phyloP scores from a whole-genome alignment of 2,888 invertebrate genomes.

The Synergus laeviventris region DNA sequence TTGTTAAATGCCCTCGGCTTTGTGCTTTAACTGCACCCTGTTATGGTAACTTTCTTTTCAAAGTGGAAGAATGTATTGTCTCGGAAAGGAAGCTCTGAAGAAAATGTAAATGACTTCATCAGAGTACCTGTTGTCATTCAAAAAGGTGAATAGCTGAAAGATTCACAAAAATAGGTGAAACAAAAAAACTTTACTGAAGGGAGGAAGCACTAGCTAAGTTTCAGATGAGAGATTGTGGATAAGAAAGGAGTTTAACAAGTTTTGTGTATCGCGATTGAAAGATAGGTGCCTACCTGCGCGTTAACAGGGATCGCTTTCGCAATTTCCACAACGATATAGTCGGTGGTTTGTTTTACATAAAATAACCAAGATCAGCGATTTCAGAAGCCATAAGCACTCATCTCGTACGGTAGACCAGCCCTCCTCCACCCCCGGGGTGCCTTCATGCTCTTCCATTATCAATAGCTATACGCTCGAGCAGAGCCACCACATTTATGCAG shows the following conservation, averaged over 20 bases:
- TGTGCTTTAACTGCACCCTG: neutral
- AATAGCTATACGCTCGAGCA: constrained; percentile 52
- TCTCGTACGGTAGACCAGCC: constrained; percentile 43
- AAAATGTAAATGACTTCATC: neutral
- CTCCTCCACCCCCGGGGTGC: constrained; percentile 21
- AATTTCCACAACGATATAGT: constrained; percentile 48
- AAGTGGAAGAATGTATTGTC: neutral
- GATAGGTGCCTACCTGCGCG: constrained; percentile 12
- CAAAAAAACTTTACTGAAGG: no score
- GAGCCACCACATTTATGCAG: constrained; percentile 63
- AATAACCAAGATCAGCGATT: constrained; percentile 60
- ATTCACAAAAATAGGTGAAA: no score
- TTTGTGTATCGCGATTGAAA: neutral
- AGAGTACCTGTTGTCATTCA: no score
- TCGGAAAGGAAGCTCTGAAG: neutral
- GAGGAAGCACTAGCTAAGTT: no score
- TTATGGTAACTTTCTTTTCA: neutral
- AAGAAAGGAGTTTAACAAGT: neutral
- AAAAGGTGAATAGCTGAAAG: no score
- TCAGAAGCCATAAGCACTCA: constrained; percentile 49
- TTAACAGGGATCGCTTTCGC: constrained; percentile 32
- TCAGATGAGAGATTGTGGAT: neutral
- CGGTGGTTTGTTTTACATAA: constrained; percentile 52
- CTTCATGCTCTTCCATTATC: constrained; percentile 54
- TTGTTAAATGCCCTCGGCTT: constrained; percentile 8